Evolutionary conservation across 2,888 invertebrate genomes (phyloP), one percentile per base, ranked within the genome.

Genomic region (Galeopsomyia nigrocyanea): DNA sequence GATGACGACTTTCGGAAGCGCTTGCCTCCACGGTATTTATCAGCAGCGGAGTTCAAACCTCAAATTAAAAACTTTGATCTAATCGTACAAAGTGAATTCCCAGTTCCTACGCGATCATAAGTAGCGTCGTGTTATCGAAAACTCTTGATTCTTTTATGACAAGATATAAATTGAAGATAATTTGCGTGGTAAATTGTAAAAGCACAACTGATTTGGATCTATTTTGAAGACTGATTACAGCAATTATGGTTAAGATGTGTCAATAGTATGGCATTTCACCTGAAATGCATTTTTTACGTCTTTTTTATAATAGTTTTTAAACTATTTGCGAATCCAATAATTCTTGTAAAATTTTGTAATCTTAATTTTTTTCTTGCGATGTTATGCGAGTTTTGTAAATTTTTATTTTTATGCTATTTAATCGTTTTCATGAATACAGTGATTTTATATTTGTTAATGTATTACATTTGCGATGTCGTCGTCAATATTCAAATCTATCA

Each of bases 1-100:
- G 75, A 77, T 78, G 79, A 79, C 76, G 60, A 68, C 76, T 72
- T 66, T 63, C 60, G 71, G 74, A 68, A 69, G 68, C 74, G 84
- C 86, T 85, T 86, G 86, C 85, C 85, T 84, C 86, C 82, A 86
- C 84, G 86, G 86, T 86, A 86, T 86, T 86, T 86, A 86, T 86
- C 85, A 86, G 86, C 86, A 86, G 86, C 84, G 70, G 76, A 74
- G 74, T 69, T 74, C 74, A 72, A 69, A 74, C 64, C 68, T 75
- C 75, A 76, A 73, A 75, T 69, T 76, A 39, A 39, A 39, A 39
- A 39, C 31, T 75, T 73, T 73, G 70, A 58, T 70, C 65, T 67
- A 68, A 70, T 66, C 26, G 57, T 67, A 58, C 64, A 53, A 60
- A 71, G 70, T 70, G 73, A 68, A 70, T 70, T 64, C 51, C 55